Evolutionary conservation across 2,113 vertebrate species (phyloP).

Genomic region (Syrmaticus mikado): DNA sequence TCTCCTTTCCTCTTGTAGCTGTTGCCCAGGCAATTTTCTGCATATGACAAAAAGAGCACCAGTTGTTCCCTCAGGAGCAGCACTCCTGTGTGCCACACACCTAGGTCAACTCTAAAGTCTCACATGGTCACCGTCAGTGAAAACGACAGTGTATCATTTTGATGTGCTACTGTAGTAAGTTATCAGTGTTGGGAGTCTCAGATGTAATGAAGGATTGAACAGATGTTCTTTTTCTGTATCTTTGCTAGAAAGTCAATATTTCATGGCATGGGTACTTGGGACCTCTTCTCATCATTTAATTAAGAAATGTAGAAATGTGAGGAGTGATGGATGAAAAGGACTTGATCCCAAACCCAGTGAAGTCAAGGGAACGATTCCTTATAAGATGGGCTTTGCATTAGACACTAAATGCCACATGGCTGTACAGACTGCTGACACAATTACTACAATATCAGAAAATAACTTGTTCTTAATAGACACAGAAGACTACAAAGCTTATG

Average conservation of each 20-base stretch:
- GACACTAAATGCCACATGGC: not conserved
- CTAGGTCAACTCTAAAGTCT: not conserved
- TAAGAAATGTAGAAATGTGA: not conserved
- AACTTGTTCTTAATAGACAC: constrained; percentile 11
- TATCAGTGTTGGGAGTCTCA: not conserved
- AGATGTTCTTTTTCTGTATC: not conserved
- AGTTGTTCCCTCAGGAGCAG: not conserved
- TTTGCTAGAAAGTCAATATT: not conserved
- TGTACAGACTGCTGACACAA: not conserved
- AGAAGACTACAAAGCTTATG: not conserved
- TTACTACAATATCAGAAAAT: constrained; percentile 15
- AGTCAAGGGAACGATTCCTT: not conserved
- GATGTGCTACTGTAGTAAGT: not conserved
- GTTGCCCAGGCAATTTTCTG: not conserved
- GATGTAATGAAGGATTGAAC: not conserved
- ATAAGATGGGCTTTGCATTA: not conserved
- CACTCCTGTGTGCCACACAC: not conserved
- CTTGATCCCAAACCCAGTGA: accelerated
- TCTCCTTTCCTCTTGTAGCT: not conserved
- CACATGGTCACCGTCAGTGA: not conserved
- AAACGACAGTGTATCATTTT: not conserved
- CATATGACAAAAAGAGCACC: not conserved
- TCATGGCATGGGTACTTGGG: not conserved
- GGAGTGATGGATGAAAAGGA: not conserved
- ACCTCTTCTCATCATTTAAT: not conserved